A percentile compares a stretch with the other conserved stretches of the same genome.
Evolutionary conservation across 2,113 vertebrate species (phyloP).

Genomic region (Sminthopsis crassicaudata): DNA sequence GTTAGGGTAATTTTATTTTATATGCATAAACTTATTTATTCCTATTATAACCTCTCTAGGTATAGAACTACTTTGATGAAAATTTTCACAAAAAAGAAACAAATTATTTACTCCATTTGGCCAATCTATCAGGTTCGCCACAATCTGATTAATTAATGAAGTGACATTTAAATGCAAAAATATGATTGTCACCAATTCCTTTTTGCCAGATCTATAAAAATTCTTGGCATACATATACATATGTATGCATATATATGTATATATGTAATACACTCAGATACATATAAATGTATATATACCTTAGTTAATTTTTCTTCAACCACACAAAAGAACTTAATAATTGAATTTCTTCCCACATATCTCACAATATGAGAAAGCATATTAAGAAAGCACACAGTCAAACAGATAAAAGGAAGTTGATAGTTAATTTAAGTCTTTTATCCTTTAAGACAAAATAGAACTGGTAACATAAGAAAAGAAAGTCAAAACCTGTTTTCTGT

Average conservation of each 20-base stretch:
- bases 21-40: constrained; percentile 67
- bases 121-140: constrained; percentile 72
- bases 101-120: constrained; percentile 74
- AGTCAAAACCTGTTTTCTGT: neutral
- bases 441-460: constrained; percentile 24
- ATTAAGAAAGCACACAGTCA: constrained; percentile 42
- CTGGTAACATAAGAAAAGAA: constrained; percentile 7
- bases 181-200: constrained; percentile 70
- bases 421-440: constrained; percentile 45
- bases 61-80: constrained; percentile 62
- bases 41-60: constrained; percentile 70
- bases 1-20: constrained; percentile 62
- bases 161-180: constrained; percentile 75
- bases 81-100: constrained; percentile 67
- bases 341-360: constrained; percentile 63
- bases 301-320: constrained; percentile 72
- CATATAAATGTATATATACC: constrained; percentile 19
- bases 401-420: constrained; percentile 59
- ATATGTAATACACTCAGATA: too few relatives aligned
- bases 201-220: neutral
- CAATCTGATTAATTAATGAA: constrained; percentile 76
- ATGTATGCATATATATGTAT: too few relatives aligned
- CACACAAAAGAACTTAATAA: constrained; percentile 72
- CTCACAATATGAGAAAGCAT: neutral
- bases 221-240: neutral